Evolutionary conservation across 2,113 vertebrate species (phyloP).

Genomic region (Sprattus sprattus): DNA sequence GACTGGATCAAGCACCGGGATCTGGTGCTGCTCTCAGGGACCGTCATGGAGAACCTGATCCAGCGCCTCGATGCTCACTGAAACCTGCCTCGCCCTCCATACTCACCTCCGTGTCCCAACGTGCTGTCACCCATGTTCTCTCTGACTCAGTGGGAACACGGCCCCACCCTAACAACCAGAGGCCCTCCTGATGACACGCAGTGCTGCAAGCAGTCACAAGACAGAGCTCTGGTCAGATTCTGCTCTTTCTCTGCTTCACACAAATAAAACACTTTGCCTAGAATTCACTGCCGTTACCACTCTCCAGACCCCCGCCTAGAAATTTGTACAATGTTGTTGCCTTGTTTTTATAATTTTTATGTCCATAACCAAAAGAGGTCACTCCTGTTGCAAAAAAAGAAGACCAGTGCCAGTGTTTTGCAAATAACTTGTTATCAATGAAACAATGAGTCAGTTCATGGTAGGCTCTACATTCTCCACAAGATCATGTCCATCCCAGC

Average conservation of each 20-base stretch:
- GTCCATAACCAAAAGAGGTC: neutral
- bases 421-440: neutral
- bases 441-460: neutral
- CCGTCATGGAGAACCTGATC: conserved; percentile 54
- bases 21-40: conserved; percentile 55
- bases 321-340: neutral
- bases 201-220: neutral
- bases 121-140: neutral
- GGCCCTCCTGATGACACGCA: neutral
- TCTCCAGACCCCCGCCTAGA: neutral
- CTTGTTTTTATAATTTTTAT: neutral
- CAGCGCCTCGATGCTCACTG: conserved; percentile 54
- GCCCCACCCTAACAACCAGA: neutral
- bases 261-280: neutral
- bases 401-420: neutral
- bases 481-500: neutral
- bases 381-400: neutral
- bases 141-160: neutral
- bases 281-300: neutral
- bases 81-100: neutral
- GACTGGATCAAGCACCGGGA: conserved; percentile 66
- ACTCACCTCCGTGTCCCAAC: neutral
- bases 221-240: neutral
- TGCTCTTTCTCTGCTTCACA: neutral
- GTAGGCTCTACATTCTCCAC: neutral